Base-by-base conservation (phyloP, 2,797 vertebrate species). In the Chlorospingus semifuscus region DNA sequence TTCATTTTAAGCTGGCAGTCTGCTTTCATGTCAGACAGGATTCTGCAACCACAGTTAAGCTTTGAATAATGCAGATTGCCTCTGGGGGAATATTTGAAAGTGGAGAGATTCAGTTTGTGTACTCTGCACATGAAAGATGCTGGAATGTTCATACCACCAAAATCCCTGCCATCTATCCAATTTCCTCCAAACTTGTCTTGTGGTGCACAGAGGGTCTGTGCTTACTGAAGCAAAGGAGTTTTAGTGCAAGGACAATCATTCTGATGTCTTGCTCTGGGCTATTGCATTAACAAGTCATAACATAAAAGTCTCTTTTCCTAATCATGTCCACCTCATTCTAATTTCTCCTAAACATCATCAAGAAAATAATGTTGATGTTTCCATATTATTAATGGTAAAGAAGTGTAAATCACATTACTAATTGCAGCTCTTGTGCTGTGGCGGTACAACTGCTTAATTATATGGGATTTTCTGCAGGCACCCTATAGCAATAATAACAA, bases 21-120 rank as follows among this genome's bases (percentile, higher is more conserved):
- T 75, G 94, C 94, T 96, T 96, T 91, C 89, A 90, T 95, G 94
- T 96, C 80, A 96, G 87, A 95, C 89, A 93, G 94, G 90, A 87
- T 93, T 93, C 95, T 86, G 93, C 93, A 92, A 79, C 90, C 95
- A 94, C 36, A 85, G 96, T 96, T 96, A 95, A 93, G 96, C 93
- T 95, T 87, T 96, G 96, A 96, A 96, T 96, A 97, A 97, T 97
- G 96, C 81, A 94, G 93, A 92, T 93, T 83, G 94, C 95, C 93
- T 95, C 89, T 90, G 81, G 96, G 96, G 89, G 83, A 95, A 96
- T 92, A 88, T 96, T 89, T 95, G 77, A 92, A 93, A 96, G 83
- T 94, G 60, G 68, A 89, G 68, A 83, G 74, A 90, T 92, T 96
- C 96, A 68, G 93, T 96, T 94, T 96, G 96, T 94, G 94, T 94